A percentile compares a stretch with the other conserved stretches of the same genome.
These are phyloP conservation scores for Oppia nitens DNA, from an alignment of 1,140 invertebrate species.

Conservation along the genomic window DNA sequence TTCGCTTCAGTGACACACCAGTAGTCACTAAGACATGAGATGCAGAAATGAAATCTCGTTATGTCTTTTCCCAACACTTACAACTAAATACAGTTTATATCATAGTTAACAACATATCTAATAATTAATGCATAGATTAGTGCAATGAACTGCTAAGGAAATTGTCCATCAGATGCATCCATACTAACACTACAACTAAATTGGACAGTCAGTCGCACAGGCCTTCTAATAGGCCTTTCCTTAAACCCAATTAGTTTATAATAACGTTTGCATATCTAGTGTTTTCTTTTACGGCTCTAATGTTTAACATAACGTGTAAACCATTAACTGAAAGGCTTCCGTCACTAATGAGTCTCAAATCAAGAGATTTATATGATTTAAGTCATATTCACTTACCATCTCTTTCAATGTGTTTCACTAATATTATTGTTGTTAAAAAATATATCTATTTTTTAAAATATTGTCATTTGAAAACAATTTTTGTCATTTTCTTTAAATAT, in stretches of 20 bases:
- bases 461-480: too few relatives aligned
- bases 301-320: too few relatives aligned
- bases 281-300: background rate
- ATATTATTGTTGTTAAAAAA: background rate
- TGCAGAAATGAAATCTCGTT: background rate
- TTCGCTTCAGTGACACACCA: background rate
- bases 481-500: too few relatives aligned
- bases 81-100: too few relatives aligned
- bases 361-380: too few relatives aligned
- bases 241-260: background rate
- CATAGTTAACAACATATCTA: background rate
- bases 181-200: too few relatives aligned
- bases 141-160: background rate
- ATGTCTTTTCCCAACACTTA: too few relatives aligned
- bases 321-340: background rate
- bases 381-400: background rate
- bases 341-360: background rate
- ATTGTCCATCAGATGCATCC: background rate
- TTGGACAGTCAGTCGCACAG: background rate
- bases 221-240: background rate
- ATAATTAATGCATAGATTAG: background rate
- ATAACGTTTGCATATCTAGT: background rate
- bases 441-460: too few relatives aligned
- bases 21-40: background rate
- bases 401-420: background rate